Evolutionary conservation across 1,140 invertebrate species (phyloP), one percentile per base, ranked within the genome.

Genomic region (Orussus abietinus): DNA sequence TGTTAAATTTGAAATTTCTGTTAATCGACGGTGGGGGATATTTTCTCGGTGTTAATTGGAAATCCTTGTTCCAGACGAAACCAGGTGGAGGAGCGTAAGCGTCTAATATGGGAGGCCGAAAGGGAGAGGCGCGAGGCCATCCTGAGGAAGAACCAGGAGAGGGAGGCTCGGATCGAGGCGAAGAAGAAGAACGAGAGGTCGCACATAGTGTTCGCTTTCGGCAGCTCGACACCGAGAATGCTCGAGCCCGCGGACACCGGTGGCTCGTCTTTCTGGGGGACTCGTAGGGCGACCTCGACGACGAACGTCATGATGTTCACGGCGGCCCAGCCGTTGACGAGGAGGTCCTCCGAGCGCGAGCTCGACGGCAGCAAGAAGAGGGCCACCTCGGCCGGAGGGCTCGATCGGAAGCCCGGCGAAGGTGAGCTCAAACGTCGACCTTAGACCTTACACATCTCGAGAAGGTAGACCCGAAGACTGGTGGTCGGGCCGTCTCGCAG

Each of bases 61-160:
- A 6, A 25, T 25, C n/a, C 29, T 13, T 11, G 10, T 51, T 57
- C 10, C 47, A 67, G 76, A 47, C 62, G 77, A 42, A 69, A 67
- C 42, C 80, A 88, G 75, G 90, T 92, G 20, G 90, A 91, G 69
- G 89, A 92, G 71, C 79, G 89, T 49, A 92, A 92, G 73, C 80
- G 82, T 39, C 79, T 84, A 59, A 90, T 93, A 69, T 85, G 85
- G 77, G 88, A 92, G 66, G 89, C 88, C 17, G 89, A 91, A 47
- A 74, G 84, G 50, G 88, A 90, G 53, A 77, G 88, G 47, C 80
- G 88, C 49, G 88, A 91, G 68, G 87, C 87, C 29, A 86, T 92
- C 41, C 62, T 92, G 32, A 81, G 84, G 51, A 86, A 89, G 63
- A 90, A 90, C 69, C 80, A 83, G 58, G 89, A 92, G 63, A 77